phyloP scores from a whole-genome alignment of 2,113 vertebrate species.

The Peromyscus maniculatus region DNA sequence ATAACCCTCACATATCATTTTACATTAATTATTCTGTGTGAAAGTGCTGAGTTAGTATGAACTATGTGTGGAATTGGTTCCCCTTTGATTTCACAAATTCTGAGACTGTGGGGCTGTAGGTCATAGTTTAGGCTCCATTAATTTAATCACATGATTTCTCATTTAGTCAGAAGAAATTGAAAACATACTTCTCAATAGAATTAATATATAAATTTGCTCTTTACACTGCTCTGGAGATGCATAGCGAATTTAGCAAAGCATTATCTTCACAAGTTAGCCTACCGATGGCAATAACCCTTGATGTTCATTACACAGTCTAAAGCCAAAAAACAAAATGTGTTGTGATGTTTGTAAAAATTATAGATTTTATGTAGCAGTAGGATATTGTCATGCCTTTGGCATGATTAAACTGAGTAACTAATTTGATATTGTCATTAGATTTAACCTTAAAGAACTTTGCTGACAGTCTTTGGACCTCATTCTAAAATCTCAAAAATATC shows the following conservation, averaged over 20 bases:
- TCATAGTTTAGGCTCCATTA: background rate
- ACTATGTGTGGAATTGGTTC: background rate
- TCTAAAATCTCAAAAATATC: background rate
- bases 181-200: background rate
- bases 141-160: background rate
- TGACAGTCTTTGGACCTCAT: background rate
- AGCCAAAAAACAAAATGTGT: background rate
- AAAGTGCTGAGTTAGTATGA: slow-evolving; percentile 2
- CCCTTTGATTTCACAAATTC: slow-evolving; percentile 18
- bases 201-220: background rate
- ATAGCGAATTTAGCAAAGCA: background rate
- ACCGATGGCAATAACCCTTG: background rate
- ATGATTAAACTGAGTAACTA: background rate
- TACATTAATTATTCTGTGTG: slow-evolving; percentile 11
- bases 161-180: slow-evolving; percentile 25
- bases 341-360: background rate
- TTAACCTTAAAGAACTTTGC: background rate
- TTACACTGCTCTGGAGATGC: background rate
- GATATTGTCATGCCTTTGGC: background rate
- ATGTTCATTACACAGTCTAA: background rate
- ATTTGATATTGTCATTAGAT: background rate
- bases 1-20: slow-evolving; percentile 41
- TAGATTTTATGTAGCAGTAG: background rate
- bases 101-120: background rate
- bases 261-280: background rate